Evolutionary conservation across 2,797 vertebrate genomes (phyloP).

Genomic region (Eremophila alpestris): DNA sequence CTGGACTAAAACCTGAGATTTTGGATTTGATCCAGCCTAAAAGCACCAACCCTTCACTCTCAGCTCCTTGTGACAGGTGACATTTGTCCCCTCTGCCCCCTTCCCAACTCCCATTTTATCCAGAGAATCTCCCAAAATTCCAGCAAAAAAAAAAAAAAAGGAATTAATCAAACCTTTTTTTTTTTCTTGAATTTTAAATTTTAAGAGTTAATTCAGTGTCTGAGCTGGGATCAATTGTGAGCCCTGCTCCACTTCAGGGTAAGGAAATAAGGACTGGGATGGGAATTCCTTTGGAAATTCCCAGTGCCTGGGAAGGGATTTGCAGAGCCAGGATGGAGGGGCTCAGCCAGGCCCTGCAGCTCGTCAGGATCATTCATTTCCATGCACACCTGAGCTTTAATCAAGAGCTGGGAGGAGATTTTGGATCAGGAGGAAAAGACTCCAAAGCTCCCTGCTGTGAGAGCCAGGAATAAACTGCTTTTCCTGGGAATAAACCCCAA

Average conservation of each 20-base stretch:
- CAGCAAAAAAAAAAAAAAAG: rapidly evolving
- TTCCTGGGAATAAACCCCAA: not conserved
- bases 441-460: not conserved
- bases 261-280: not conserved
- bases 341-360: not conserved
- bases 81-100: not conserved
- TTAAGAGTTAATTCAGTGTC: not conserved
- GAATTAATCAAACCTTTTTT: rapidly evolving
- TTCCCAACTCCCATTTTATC: not conserved
- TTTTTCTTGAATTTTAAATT: not conserved
- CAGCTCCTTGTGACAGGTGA: not conserved
- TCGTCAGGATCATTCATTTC: not conserved
- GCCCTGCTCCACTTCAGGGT: not conserved
- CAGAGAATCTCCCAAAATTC: not conserved
- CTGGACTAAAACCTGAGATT: not conserved
- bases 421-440: not conserved
- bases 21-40: not conserved
- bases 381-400: not conserved
- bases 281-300: not conserved
- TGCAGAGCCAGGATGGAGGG: rapidly evolving
- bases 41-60: not conserved
- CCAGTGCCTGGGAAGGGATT: rapidly evolving
- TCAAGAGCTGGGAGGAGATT: not conserved
- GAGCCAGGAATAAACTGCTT: no score
- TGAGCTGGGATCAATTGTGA: not conserved